These are phyloP conservation scores for Yoshiicerus persimilis DNA, from an alignment of 1,140 invertebrate species.

Conservation along the genomic window DNA sequence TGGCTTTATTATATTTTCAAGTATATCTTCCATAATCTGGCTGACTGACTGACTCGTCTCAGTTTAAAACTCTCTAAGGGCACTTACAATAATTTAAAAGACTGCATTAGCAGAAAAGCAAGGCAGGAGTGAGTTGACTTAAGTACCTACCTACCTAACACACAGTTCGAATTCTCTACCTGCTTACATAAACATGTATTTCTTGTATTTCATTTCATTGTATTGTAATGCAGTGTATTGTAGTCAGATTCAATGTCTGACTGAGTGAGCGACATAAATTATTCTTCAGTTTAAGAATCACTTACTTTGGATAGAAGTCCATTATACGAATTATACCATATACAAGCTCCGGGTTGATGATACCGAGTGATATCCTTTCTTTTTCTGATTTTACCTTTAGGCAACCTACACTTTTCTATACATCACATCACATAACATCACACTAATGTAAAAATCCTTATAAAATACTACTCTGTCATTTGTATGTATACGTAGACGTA, in stretches of 20 bases:
- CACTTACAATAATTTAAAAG: slow-evolving; percentile 18
- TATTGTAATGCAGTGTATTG: not conserved
- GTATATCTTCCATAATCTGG: slow-evolving; percentile 4
- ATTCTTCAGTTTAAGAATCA: not conserved
- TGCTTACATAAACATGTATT: not conserved
- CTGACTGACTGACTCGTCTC: not conserved
- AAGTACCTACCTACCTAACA: no score
- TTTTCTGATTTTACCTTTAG: not conserved
- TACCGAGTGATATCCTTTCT: not conserved
- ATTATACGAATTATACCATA: not conserved
- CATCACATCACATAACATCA: not conserved
- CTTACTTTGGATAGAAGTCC: no score
- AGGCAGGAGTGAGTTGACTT: not conserved
- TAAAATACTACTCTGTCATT: not conserved
- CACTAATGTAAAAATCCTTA: not conserved
- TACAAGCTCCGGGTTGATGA: not conserved
- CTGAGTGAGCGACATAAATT: not conserved
- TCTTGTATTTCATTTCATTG: not conserved
- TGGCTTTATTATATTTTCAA: slow-evolving; percentile 16
- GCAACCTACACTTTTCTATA: not conserved
- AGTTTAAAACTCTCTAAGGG: not conserved
- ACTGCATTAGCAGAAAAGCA: not conserved
- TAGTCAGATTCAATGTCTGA: not conserved
- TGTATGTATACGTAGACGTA: no score
- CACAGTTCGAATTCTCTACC: not conserved